Evolutionary conservation across 2,888 invertebrate genomes (phyloP).

Genomic region (Cinara cedri): DNA sequence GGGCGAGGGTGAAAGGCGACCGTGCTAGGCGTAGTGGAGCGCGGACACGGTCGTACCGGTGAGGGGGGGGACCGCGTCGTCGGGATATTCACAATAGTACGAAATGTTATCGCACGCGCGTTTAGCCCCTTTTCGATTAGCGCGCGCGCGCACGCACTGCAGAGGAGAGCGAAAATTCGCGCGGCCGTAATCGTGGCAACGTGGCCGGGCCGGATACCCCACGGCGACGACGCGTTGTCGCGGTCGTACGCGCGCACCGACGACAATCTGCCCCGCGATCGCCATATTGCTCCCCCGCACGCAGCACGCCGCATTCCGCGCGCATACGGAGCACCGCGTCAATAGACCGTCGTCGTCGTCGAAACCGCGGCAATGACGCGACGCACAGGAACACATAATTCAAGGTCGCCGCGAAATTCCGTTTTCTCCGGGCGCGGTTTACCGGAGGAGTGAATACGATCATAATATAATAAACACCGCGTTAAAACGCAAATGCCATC

Average conservation of each 20-base stretch:
- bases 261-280: not conserved
- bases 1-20: no score
- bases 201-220: slow-evolving; percentile 8
- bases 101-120: not conserved
- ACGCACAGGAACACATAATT: no score
- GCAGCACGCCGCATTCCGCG: slow-evolving; percentile 4
- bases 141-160: no score
- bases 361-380: not conserved
- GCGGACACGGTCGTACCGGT: no score
- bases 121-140: not conserved
- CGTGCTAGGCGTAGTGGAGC: no score
- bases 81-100: not conserved
- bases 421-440: no score
- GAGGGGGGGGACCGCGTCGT: not conserved
- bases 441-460: no score
- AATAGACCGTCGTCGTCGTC: slow-evolving; percentile 1
- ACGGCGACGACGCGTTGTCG: slow-evolving; percentile 5
- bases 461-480: not conserved
- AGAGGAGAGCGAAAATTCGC: not conserved
- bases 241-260: not conserved
- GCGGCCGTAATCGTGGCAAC: not conserved
- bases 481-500: not conserved
- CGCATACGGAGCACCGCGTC: not conserved
- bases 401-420: no score
- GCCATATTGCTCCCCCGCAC: slow-evolving; percentile 46